Evolutionary conservation across 1,140 invertebrate species (phyloP).

Genomic region (Capitella teleta): DNA sequence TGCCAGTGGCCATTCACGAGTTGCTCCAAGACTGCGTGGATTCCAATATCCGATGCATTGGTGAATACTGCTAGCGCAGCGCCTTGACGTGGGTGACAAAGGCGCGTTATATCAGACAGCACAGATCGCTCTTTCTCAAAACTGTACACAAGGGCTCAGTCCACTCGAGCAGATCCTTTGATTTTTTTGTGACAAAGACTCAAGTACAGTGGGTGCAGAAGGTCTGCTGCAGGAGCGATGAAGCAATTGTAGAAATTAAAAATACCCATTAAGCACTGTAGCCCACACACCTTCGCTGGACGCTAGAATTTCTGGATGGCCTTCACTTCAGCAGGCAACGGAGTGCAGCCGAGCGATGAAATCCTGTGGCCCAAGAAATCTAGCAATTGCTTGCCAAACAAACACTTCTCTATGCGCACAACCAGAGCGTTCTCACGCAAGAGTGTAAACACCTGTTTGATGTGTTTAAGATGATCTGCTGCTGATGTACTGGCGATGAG

Average conservation of each 20-base stretch:
- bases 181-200: neutral
- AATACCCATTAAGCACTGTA: neutral
- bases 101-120: neutral
- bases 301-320: conserved; percentile 9
- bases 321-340: too few relatives aligned
- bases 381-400: neutral
- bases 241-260: conserved; percentile 12
- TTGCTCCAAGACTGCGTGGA: neutral
- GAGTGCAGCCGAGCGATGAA: neutral
- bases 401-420: neutral
- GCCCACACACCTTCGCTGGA: too few relatives aligned
- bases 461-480: neutral
- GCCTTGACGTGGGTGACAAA: neutral
- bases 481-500: conserved; percentile 7
- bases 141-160: neutral
- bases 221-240: conserved; percentile 2
- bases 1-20: neutral
- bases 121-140: neutral
- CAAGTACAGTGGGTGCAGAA: conserved; percentile 6
- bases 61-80: too few relatives aligned
- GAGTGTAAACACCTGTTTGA: neutral
- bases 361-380: neutral
- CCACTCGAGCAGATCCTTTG: neutral
- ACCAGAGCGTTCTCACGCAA: neutral
- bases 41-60: neutral